Base-by-base conservation (phyloP, 1,140 invertebrate genomes). In the Periplaneta americana region DNA sequence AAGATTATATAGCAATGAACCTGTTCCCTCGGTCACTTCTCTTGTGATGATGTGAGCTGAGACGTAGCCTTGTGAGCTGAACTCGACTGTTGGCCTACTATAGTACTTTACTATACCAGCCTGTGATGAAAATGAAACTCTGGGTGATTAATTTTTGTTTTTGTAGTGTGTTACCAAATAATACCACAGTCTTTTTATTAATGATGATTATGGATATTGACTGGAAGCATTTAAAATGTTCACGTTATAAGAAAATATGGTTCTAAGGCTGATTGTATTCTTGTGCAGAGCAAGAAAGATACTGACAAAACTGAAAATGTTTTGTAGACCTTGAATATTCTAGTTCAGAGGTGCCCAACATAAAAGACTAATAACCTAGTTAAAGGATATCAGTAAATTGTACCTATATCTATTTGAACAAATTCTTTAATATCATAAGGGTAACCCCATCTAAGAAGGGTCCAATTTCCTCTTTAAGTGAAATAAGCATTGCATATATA, bases 1-100 rank as follows among this genome's bases (percentile, higher is more conserved):
- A 94, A 84, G 93, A 95, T 87, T 95, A 91, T 83, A 90, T 92
- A 79, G 86, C 88, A 32, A 94, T 95, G 92, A 93, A 93, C 83
- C 91, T 95, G 79, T 95, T 95, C 86, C 94, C 94, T 17, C 83
- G 82, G 36, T 81, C 82, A 28, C 36, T 85, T 35, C 74, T 86
- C 9, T 57, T 79, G 78, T 83, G 78, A 83, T 75, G 39, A 75
- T 9, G 18, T 76, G 13, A 75, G 34, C 37, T 34, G 28, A 66
- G 48, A 28, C 48, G 6, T 28, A 28, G 22, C 6, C 48, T n/a
- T 66, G 48, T 28, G 48, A 28, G 28, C n/a, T 9, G n/a, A 66
- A 1, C 48, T 66, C 22, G 28, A n/a, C 22, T 66, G 48, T 66
- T 66, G 48, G 48, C 48, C 48, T 66, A 66, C 48, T 66, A 66